These are phyloP conservation scores for Keiferia lycopersicella DNA, from an alignment of 2,888 invertebrate species.

Conservation along the genomic window DNA sequence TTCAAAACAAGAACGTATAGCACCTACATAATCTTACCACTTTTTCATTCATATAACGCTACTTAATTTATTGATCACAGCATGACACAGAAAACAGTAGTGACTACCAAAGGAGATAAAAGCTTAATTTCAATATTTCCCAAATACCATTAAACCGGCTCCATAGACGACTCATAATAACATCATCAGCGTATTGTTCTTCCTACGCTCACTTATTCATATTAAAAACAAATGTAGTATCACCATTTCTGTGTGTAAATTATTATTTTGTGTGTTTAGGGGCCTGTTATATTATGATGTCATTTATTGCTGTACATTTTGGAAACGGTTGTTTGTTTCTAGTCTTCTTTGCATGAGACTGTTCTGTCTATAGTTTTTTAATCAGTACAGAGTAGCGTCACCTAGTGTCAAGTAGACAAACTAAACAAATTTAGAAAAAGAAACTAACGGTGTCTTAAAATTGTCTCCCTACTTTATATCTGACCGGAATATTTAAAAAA, in stretches of 20 bases:
- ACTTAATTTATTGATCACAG: too few relatives aligned
- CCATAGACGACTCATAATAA: constrained; percentile 1
- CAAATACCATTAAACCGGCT: constrained; percentile 12
- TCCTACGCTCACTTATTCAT: constrained; percentile 12
- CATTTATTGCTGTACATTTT: constrained; percentile 33
- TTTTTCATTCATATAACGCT: too few relatives aligned
- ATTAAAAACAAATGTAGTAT: constrained; percentile 19
- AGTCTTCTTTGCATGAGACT: neutral
- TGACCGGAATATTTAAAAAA: too few relatives aligned
- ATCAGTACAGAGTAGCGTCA: constrained; percentile 47
- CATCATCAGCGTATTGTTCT: constrained; percentile 18
- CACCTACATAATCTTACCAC: too few relatives aligned
- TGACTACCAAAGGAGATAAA: neutral
- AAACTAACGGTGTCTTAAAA: too few relatives aligned
- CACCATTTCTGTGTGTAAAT: constrained; percentile 16
- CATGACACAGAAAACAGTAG: constrained; percentile 11
- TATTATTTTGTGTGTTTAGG: constrained; percentile 18
- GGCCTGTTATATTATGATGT: constrained; percentile 47
- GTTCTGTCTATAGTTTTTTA: neutral
- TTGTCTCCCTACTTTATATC: too few relatives aligned
- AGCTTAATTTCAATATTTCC: constrained; percentile 11
- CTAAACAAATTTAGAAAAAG: neutral
- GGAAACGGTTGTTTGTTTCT: neutral
- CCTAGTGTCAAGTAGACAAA: constrained; percentile 45
- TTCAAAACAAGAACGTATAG: too few relatives aligned